Percentiles rank a stretch among this genome's conserved stretches.
These are phyloP conservation scores for Nothobranchius kuhntae DNA, from an alignment of 2,113 vertebrate species.

Conservation along the genomic window DNA sequence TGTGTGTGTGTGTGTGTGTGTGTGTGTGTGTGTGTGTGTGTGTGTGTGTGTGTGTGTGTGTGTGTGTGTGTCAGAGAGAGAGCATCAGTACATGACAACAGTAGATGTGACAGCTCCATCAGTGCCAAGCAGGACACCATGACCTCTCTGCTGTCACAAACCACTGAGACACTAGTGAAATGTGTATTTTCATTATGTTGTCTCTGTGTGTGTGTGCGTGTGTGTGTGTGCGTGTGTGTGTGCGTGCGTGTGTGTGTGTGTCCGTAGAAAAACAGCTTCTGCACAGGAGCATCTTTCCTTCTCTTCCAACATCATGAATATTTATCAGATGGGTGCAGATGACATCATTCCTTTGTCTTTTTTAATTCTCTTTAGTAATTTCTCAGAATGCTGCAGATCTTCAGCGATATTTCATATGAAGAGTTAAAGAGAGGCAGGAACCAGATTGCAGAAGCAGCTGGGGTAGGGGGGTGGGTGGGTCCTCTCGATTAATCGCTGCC, in stretches of 20 bases:
- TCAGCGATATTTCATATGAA: slow-evolving; percentile 53
- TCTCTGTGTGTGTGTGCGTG: neutral
- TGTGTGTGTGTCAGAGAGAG: neutral
- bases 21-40: too few species aligned
- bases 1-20: neutral
- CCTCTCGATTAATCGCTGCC: slow-evolving; percentile 38
- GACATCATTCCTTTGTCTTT: slow-evolving; percentile 41
- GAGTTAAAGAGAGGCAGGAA: slow-evolving; percentile 43
- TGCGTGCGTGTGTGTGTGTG: neutral
- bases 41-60: neutral
- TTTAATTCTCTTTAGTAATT: slow-evolving; percentile 41
- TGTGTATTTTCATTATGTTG: slow-evolving; percentile 27
- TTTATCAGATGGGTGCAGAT: slow-evolving; percentile 37
- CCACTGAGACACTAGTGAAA: slow-evolving; percentile 16
- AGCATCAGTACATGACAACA: slow-evolving; percentile 17
- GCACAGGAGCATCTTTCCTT: neutral
- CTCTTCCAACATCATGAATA: slow-evolving; percentile 43
- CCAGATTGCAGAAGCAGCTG: slow-evolving; percentile 45
- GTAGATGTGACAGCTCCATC: slow-evolving; percentile 24
- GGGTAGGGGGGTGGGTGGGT: slow-evolving; percentile 43
- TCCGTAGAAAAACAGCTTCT: slow-evolving; percentile 5
- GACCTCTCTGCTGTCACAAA: slow-evolving; percentile 40
- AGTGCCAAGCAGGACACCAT: slow-evolving; percentile 16
- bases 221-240: neutral
- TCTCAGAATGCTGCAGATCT: slow-evolving; percentile 39